A percentile compares a stretch with the other conserved stretches of the same genome.
phyloP scores from a whole-genome alignment of 2,888 invertebrate species.

The Acronicta leporina region DNA sequence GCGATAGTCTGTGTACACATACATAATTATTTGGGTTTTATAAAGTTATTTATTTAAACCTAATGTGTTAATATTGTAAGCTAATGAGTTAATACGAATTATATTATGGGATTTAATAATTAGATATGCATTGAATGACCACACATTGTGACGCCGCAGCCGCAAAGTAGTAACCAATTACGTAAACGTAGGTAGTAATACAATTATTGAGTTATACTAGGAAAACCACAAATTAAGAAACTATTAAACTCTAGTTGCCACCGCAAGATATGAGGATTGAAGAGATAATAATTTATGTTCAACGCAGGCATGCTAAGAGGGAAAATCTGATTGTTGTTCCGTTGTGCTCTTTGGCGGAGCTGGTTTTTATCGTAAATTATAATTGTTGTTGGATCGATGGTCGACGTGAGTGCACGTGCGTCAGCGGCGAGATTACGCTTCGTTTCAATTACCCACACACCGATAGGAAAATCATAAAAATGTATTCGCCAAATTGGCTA shows the following conservation, averaged over 20 bases:
- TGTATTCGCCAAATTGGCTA: slow-evolving; percentile 69
- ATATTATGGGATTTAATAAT: slow-evolving; percentile 1
- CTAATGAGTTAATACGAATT: not conserved
- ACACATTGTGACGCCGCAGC: not conserved
- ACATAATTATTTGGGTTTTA: slow-evolving; percentile 18
- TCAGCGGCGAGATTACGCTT: slow-evolving; percentile 71
- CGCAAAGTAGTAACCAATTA: not conserved
- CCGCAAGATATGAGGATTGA: slow-evolving; percentile 15
- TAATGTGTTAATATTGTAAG: too few relatives aligned
- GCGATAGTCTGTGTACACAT: slow-evolving; percentile 23
- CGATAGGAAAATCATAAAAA: slow-evolving; percentile 76
- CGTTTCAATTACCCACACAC: slow-evolving; percentile 69
- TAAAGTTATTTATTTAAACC: not conserved
- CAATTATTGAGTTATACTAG: slow-evolving; percentile 3
- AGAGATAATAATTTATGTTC: slow-evolving; percentile 13
- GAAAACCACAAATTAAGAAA: slow-evolving; percentile 44
- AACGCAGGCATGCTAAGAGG: slow-evolving; percentile 34
- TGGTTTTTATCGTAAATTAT: slow-evolving; percentile 68
- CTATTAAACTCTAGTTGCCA: slow-evolving; percentile 34
- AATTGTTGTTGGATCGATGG: slow-evolving; percentile 67
- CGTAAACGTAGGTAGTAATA: too few relatives aligned
- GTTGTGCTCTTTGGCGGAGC: slow-evolving; percentile 54
- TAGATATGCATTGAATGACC: not conserved
- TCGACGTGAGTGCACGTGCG: slow-evolving; percentile 69
- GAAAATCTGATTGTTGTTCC: slow-evolving; percentile 45